phyloP scores from a whole-genome alignment of 92 coral and sea anemone genomes.

The Umimayanthus chanpuru region DNA sequence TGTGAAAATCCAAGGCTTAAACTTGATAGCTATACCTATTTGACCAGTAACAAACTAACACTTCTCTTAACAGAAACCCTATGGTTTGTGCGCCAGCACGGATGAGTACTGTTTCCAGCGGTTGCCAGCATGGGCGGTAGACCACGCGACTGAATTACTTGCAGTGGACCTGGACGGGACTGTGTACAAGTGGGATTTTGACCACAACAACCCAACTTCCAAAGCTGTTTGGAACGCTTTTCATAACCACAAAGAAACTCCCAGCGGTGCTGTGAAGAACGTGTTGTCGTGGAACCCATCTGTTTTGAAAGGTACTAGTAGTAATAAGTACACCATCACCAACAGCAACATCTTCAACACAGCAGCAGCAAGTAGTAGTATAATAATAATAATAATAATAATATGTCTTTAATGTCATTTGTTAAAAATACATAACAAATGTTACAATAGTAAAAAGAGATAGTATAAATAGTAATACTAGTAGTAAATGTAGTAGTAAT shows the following conservation, averaged over 20 bases:
- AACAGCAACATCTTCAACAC: neutral
- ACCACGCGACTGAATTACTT: slow-evolving; percentile 61
- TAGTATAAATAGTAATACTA: too few relatives aligned
- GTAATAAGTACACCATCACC: neutral
- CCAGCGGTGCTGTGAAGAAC: slow-evolving; percentile 60
- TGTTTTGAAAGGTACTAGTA: slow-evolving; percentile 52
- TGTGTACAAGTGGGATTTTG: slow-evolving; percentile 71
- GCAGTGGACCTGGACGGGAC: slow-evolving; percentile 58
- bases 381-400: too few relatives aligned
- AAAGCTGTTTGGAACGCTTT: slow-evolving; percentile 78
- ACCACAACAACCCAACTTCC: slow-evolving; percentile 63
- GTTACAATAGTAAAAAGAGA: too few relatives aligned
- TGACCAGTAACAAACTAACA: too few relatives aligned
- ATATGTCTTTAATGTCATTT: too few relatives aligned
- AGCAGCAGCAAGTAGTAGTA: neutral
- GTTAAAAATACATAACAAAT: too few relatives aligned
- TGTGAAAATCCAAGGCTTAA: too few relatives aligned
- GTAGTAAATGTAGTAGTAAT: too few relatives aligned
- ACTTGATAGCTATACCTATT: too few relatives aligned
- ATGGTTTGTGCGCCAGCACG: slow-evolving; percentile 62
- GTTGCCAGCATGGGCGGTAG: slow-evolving; percentile 78
- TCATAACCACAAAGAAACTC: slow-evolving; percentile 72
- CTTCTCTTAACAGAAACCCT: slow-evolving; percentile 43
- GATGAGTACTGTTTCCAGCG: slow-evolving; percentile 76
- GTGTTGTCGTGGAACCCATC: slow-evolving; percentile 63